Conservation (phyloP, 1,140 invertebrate genomes). For the Drosophila bifasciata region DNA sequence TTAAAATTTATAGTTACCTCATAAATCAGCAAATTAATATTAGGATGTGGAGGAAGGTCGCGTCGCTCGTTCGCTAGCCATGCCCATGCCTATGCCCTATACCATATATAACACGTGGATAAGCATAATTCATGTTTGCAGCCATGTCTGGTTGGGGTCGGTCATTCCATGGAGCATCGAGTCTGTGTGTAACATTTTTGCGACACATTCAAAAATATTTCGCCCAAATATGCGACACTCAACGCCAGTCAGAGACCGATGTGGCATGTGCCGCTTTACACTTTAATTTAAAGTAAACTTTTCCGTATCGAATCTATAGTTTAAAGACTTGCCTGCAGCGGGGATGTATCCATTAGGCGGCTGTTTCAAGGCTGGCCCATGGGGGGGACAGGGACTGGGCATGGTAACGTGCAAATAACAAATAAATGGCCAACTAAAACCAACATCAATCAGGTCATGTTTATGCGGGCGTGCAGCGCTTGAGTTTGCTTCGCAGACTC, state of each 20-base stretch:
- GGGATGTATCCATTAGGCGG: constrained; percentile 33
- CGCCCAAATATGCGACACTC: constrained; percentile 37
- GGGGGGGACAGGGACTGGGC: not conserved
- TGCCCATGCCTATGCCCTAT: constrained; percentile 20
- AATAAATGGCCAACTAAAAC: constrained; percentile 66
- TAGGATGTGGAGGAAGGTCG: constrained; percentile 42
- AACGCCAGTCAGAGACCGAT: constrained; percentile 11
- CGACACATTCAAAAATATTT: constrained; percentile 58
- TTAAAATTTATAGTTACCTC: constrained; percentile 71
- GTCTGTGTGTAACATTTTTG: constrained; percentile 42
- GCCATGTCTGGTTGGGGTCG: constrained; percentile 6
- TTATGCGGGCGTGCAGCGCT: constrained; percentile 53
- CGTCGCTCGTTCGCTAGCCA: not conserved
- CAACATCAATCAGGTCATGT: constrained; percentile 72
- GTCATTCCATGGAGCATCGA: not conserved
- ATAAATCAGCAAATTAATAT: constrained; percentile 81
- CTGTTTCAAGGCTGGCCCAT: constrained; percentile 4
- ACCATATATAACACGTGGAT: constrained; percentile 59
- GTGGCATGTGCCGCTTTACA: constrained; percentile 34
- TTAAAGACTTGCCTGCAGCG: constrained; percentile 28
- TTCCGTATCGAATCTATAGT: constrained; percentile 2
- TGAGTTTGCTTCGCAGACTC: constrained; percentile 1
- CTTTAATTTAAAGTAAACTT: constrained; percentile 19
- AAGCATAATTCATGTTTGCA: constrained; percentile 59
- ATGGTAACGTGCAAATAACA: constrained; percentile 56